Evolutionary conservation across 2,797 vertebrate species (phyloP).

Genomic region (Sebastes melanostomus): DNA sequence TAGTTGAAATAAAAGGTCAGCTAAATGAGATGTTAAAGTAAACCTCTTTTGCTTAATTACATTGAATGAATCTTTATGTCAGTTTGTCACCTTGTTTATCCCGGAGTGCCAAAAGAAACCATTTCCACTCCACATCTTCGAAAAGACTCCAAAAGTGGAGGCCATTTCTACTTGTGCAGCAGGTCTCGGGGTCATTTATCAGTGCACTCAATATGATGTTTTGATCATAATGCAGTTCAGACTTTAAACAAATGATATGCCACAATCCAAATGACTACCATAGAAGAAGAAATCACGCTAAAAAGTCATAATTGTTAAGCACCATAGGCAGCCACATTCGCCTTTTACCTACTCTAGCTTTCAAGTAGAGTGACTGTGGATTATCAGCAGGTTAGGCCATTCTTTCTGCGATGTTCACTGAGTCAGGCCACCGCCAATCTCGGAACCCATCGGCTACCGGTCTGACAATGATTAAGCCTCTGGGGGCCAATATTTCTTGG

Average conservation of each 20-base stretch:
- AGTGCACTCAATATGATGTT: not conserved
- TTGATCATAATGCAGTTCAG: not conserved
- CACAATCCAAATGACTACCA: not conserved
- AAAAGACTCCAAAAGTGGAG: not conserved
- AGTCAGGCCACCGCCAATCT: not conserved
- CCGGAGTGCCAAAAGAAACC: not conserved
- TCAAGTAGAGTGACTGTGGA: not conserved
- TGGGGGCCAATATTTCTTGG: not conserved
- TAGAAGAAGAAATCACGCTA: not conserved
- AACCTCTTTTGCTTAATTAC: constrained; percentile 13
- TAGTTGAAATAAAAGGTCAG: not conserved
- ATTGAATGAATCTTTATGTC: not conserved
- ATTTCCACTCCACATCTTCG: not conserved
- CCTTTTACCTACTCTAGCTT: not conserved
- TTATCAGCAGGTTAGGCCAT: not conserved
- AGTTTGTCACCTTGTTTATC: constrained; percentile 3
- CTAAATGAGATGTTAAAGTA: not conserved
- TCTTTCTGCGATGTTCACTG: not conserved
- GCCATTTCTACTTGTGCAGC: not conserved
- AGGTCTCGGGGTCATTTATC: not conserved
- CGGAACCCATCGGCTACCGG: not conserved
- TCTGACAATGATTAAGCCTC: not conserved
- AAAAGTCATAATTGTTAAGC: not conserved
- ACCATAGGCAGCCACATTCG: not conserved
- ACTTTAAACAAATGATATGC: not conserved